Percentiles rank a stretch among this genome's conserved stretches.
phyloP scores from a whole-genome alignment of 2,797 vertebrate genomes.

The Enteromius treurensis region DNA sequence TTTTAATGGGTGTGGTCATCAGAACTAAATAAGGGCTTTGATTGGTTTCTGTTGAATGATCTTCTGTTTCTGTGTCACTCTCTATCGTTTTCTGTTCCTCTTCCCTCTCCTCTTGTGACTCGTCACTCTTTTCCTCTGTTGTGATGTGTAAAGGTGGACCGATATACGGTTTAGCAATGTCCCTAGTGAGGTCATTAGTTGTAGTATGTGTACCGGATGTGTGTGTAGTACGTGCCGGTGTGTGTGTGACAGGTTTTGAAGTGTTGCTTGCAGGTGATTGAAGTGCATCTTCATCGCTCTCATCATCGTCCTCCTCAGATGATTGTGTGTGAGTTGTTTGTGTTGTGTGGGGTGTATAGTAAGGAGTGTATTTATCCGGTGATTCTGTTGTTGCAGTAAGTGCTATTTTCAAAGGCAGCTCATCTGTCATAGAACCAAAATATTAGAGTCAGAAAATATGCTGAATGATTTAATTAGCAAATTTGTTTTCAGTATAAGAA shows the following conservation, averaged over 20 bases:
- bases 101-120: constrained; percentile 46
- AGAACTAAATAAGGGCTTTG: background rate
- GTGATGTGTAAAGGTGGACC: constrained; percentile 13
- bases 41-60: constrained; percentile 13
- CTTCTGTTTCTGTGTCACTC: background rate
- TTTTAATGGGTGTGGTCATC: constrained; percentile 18
- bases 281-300: constrained; percentile 24
- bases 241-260: background rate
- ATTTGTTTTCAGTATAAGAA: background rate
- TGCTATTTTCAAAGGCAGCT: background rate
- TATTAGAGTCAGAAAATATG: background rate
- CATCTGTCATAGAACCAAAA: constrained; percentile 32
- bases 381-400: background rate
- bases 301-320: constrained; percentile 11
- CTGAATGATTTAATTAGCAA: background rate
- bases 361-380: background rate
- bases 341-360: constrained; percentile 4
- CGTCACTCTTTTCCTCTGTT: background rate
- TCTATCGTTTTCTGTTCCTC: background rate
- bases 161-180: background rate
- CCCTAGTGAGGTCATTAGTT: constrained; percentile 1
- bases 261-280: background rate
- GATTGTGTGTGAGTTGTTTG: constrained; percentile 17
- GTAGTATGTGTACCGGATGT: background rate
- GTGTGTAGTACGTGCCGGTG: background rate